Evolutionary conservation across 2,888 invertebrate genomes (phyloP), one percentile per base, ranked within the genome.

Genomic region (Orthosia gothica): DNA sequence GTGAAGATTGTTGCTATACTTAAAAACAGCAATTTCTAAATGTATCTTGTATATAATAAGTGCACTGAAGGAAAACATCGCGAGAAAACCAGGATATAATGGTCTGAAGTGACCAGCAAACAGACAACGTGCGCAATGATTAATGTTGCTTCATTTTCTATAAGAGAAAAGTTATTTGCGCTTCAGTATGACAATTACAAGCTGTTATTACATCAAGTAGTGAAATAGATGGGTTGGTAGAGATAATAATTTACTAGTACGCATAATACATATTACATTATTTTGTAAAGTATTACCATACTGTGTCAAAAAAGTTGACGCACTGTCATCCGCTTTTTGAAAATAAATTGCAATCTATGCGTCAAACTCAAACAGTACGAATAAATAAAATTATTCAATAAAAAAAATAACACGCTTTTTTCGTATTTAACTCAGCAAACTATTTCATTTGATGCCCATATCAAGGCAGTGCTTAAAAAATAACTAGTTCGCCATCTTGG

Each of bases 21-120:
- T 40, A 47, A 20, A 58, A 58, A 32, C 13, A 58, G 16, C 23
- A 32, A 5, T 61, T 81, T 54, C 23, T 9, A 20, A 55, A 70
- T 40, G 55, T 50, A 57, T 79, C 18, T 79, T 79, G 15, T 9
- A 50, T 50, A 50, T 26, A 71, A 50, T 45, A 57, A 79, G 26
- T 45, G 50, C 49, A 81, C 15, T 26, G 54, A 45, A 74, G 74
- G 58, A 74, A 73, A 81, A 81, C 49, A 74, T 81, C 0, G 20
- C 11, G 40, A 49, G 49, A 49, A 81, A 75, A 74, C 45, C 54
- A n/a, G 40, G 13, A 74, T 54, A 45, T 81, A 81, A 76, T 74
- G 54, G 59, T 55, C 61, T 61, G 75, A 79, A 79, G 54, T 61
- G 81, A 81, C 54, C 75, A 81, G 74, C 54, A 61, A 81, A 61